These are phyloP conservation scores for Cinclus cinclus DNA, from an alignment of 2,113 vertebrate species.

Conservation along the genomic window DNA sequence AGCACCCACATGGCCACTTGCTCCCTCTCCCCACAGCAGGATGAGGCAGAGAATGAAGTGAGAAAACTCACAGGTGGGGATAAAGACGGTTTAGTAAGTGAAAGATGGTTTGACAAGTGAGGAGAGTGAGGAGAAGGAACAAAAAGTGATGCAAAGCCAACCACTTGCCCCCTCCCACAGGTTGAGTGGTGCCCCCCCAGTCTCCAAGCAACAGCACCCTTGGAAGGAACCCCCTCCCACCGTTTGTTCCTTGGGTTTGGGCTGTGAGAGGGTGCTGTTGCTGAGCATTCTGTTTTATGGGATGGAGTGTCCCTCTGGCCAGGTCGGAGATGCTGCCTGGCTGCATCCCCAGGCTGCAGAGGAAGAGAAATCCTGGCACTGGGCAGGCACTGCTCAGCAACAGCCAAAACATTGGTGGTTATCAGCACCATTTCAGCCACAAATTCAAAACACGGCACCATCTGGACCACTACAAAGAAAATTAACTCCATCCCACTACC, in stretches of 20 bases:
- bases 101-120: background rate
- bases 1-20: background rate
- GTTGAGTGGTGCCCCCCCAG: background rate
- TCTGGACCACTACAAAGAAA: background rate
- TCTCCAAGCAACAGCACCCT: background rate
- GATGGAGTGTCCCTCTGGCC: background rate
- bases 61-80: background rate
- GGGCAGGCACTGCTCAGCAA: background rate
- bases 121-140: background rate
- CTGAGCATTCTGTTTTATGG: background rate
- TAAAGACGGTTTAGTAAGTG: background rate
- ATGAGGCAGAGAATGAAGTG: background rate
- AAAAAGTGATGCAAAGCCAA: background rate
- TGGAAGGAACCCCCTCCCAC: fast-evolving
- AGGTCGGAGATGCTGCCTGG: fast-evolving
- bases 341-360: background rate
- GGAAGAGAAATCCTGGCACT: background rate
- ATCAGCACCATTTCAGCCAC: background rate
- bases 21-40: background rate
- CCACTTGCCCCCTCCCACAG: background rate
- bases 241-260: background rate
- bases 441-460: background rate
- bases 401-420: background rate
- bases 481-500: background rate
- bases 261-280: background rate